Conservation (phyloP, 2,113 vertebrate genomes). For the Paramisgurnus dabryanus region DNA sequence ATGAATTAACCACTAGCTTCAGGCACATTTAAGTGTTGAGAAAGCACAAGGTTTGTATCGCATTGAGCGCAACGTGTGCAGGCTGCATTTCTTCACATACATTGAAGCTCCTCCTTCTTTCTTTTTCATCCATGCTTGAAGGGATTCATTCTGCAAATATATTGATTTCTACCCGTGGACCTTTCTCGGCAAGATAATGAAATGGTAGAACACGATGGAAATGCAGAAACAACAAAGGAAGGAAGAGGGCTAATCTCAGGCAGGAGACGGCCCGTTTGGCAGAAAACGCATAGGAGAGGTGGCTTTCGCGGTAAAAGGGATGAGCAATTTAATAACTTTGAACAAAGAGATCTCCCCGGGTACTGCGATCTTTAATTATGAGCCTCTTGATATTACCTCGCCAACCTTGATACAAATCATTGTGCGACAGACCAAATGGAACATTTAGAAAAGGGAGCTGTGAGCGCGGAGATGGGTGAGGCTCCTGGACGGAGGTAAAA, state of each 20-base stretch:
- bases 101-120: not conserved
- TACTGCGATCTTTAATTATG: constrained; percentile 71
- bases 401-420: constrained; percentile 70
- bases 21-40: not conserved
- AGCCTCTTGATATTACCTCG: constrained; percentile 60
- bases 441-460: constrained; percentile 56
- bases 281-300: constrained; percentile 51
- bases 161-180: constrained; percentile 37
- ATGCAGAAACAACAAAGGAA: constrained; percentile 55
- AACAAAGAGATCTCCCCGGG: constrained; percentile 62
- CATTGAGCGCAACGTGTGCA: not conserved
- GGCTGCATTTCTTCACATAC: not conserved
- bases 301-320: constrained; percentile 58
- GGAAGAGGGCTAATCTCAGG: constrained; percentile 46
- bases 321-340: constrained; percentile 64
- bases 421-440: constrained; percentile 63
- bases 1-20: not conserved
- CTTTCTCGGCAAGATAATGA: constrained; percentile 56
- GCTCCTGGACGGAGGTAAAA: constrained; percentile 9
- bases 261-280: constrained; percentile 22
- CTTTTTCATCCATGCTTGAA: constrained; percentile 13
- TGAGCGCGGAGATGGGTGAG: constrained; percentile 29
- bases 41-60: constrained; percentile 11
- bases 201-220: constrained; percentile 56
- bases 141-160: constrained; percentile 26